These are phyloP conservation scores for Heliornis fulica DNA, from an alignment of 2,113 vertebrate species.

Conservation along the genomic window DNA sequence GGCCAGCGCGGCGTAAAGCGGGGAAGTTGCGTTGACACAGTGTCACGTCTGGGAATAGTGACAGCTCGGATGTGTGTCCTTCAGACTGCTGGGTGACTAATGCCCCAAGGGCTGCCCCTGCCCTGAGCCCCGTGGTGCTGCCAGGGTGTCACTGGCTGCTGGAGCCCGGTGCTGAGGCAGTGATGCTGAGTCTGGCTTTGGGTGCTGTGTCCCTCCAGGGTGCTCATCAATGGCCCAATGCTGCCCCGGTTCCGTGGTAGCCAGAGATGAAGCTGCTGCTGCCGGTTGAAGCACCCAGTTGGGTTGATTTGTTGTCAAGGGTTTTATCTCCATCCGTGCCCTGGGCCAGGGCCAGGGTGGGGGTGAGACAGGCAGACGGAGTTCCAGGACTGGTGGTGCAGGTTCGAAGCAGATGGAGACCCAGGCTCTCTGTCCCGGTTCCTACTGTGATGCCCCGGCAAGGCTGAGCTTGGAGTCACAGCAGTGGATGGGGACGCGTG, in stretches of 20 bases:
- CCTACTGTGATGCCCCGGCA: neutral
- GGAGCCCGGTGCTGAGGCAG: rapidly evolving
- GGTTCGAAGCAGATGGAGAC: neutral
- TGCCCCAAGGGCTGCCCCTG: neutral
- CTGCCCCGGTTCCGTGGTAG: neutral
- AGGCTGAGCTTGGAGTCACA: neutral
- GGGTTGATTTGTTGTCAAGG: neutral
- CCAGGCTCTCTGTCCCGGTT: neutral
- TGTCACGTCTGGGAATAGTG: neutral
- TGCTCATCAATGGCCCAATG: rapidly evolving
- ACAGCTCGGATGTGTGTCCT: neutral
- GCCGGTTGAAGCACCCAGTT: neutral
- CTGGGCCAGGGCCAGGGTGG: neutral
- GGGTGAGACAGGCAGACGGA: neutral
- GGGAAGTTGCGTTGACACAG: neutral
- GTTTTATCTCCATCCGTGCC: neutral
- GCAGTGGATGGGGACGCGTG: rapidly evolving
- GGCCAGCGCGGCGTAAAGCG: neutral
- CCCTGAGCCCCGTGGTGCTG: neutral
- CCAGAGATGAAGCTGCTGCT: neutral
- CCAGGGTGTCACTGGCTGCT: rapidly evolving
- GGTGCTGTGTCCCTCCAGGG: neutral
- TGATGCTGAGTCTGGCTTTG: neutral
- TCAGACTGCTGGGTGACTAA: neutral
- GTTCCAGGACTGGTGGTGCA: neutral